Percentiles rank a stretch among this genome's conserved stretches.
These are phyloP conservation scores for Volucella bombylans DNA, from an alignment of 2,888 invertebrate species.

Conservation along the genomic window DNA sequence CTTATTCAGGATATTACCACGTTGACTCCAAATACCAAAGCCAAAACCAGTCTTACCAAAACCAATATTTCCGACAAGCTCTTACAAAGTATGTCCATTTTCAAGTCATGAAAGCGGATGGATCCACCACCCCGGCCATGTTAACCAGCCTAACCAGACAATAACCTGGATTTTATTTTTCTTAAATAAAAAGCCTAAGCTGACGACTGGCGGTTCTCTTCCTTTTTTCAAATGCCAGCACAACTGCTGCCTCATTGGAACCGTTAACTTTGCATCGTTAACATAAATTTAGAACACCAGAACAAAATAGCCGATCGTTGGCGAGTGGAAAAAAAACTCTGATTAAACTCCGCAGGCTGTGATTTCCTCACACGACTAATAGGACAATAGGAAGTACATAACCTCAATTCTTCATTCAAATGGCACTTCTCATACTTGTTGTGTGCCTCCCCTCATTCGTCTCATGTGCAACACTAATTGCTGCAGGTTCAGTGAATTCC, in stretches of 20 bases:
- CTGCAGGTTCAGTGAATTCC: constrained; percentile 47
- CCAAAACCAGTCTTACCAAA: too few relatives aligned
- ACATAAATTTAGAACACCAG: constrained; percentile 32
- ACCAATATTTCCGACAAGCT: too few relatives aligned
- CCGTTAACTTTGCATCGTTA: constrained; percentile 41
- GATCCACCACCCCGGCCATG: too few relatives aligned
- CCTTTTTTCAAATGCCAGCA: background rate
- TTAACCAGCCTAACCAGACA: too few relatives aligned
- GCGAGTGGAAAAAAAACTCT: constrained; percentile 1
- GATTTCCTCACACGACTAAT: constrained; percentile 37
- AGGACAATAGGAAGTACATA: constrained; percentile 63
- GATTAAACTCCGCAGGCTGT: constrained; percentile 36
- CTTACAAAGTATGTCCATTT: too few relatives aligned
- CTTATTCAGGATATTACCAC: too few relatives aligned
- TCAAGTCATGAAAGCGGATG: too few relatives aligned
- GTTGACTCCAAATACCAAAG: too few relatives aligned
- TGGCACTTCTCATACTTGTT: constrained; percentile 1
- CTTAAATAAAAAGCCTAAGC: background rate
- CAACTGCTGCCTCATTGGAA: background rate
- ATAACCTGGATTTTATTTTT: too few relatives aligned
- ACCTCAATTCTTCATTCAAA: constrained; percentile 39
- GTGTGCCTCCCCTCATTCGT: background rate
- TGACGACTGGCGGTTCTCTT: background rate
- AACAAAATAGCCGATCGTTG: background rate
- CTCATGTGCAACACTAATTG: constrained; percentile 44